Base-by-base conservation (phyloP, 2,113 vertebrate genomes). In the Chitala chitala region DNA sequence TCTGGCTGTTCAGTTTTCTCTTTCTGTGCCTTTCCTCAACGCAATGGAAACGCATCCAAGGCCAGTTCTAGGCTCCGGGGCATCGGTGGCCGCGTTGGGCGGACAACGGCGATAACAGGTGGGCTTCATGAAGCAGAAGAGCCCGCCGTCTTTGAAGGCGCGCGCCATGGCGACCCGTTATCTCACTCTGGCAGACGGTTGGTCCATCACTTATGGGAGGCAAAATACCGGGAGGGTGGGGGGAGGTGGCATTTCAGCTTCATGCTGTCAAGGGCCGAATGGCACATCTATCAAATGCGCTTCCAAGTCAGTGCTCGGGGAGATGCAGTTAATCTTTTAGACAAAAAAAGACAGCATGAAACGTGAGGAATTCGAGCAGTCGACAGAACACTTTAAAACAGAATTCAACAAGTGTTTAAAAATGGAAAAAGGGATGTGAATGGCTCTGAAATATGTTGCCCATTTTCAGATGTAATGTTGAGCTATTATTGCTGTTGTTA, bases 261-360 rank as follows among this genome's bases (percentile, higher is more conserved):
- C 20, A 9, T 66, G 63, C 7, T 33, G 20, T 22, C 6, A n/a
- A 15, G 38, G 38, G 36, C 63, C n/a, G n/a, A 44, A 44, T 44
- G 22, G 64, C n/a, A 66, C 64, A 44, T 66, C 40, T 15, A 48
- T 68, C 40, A 40, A 55, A 3, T 6, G 22, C 6, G 17, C 4
- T 55, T 55, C 53, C 53, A 22, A 68, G 12, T 48, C 22, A 48
- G 24, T 42, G 63, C n/a, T 10, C 7, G 13, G 3, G 63, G 40
- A 66, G 63, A 66, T 15, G 38, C 40, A 68, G 22, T 24, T 68
- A 26, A 26, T 46, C 64, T 26, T 68, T 26, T 9, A 68, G n/a
- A 26, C 64, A 26, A 26, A 68, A n/a, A 64, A 46, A n/a, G 58
- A 20, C 63, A 44, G 64, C 12, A 24, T 68, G 64, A 68, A 61